Base-by-base conservation (phyloP, 2,888 invertebrate genomes). In the Melolontha melolontha region DNA sequence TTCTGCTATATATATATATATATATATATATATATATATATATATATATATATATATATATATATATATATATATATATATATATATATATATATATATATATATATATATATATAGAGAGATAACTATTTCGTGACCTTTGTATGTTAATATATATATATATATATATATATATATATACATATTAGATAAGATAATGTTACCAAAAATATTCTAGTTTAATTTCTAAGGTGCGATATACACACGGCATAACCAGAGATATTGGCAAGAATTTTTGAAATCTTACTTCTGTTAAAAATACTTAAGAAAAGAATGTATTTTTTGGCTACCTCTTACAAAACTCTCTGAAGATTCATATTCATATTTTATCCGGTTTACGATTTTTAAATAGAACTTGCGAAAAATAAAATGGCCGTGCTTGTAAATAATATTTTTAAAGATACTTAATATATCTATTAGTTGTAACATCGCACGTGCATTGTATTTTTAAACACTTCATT, bases 211-310 rank as follows among this genome's bases (percentile, higher is more conserved):
- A 34, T 34, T 59, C n/a, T 49, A 17, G 1, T 47, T n/a, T 63
- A 17, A 51, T 17, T 40, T 11, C 40, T 10, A 10, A 39, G 14
- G 39, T 12, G 17, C n/a, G 40, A 39, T 4, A 11, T 41, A 5
- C 11, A 40, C 41, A 7, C 17, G 11, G n/a, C 2, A 40, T 1
- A 8, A 40, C 14, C 5, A 6, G 17, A 63, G 49, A 39, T 63
- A 63, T 52, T 54, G 65, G 47, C 52, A 54, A 39, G 39, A 55
- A 55, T 34, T 57, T 66, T 69, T 59, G 59, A 59, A 59, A 67
- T 54, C 44, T 47, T 51, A 65, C 64, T 65, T 70, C 64, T 67
- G 70, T 70, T 67, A 67, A 70, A 70, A 70, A 70, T 70, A 70
- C 64, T 62, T 65, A 65, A 59, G 49, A 65, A 64, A 70, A 70